These are phyloP conservation scores for Cantharis nigra DNA, from an alignment of 2,888 invertebrate species.

Conservation along the genomic window DNA sequence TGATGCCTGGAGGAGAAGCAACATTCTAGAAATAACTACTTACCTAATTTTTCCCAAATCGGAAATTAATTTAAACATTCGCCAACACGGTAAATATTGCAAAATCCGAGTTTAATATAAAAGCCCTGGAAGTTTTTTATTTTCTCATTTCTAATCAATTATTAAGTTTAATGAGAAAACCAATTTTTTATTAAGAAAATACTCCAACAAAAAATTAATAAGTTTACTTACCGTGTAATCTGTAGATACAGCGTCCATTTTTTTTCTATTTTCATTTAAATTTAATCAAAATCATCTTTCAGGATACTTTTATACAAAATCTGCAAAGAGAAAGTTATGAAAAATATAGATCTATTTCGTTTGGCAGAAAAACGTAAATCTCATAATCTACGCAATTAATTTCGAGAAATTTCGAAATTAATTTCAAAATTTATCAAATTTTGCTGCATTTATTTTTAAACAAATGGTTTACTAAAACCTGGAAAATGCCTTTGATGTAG, in stretches of 20 bases:
- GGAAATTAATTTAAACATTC: not conserved
- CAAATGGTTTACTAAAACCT: not conserved
- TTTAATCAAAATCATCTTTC: conserved; percentile 4
- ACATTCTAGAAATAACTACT: not conserved
- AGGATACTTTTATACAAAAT: not conserved
- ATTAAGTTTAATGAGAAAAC: not conserved
- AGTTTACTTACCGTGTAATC: conserved; percentile 17
- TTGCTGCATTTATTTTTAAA: not conserved
- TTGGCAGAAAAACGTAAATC: not conserved
- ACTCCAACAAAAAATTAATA: not conserved
- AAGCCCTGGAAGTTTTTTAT: not conserved
- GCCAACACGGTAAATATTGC: not conserved
- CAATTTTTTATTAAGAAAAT: not conserved
- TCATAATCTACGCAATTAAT: not conserved
- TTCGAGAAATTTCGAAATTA: not conserved
- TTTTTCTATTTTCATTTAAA: conserved; percentile 5
- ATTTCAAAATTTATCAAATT: not conserved
- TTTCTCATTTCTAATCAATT: not conserved
- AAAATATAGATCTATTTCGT: not conserved
- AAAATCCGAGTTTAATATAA: not conserved
- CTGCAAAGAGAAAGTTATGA: not conserved
- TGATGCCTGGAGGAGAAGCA: not conserved
- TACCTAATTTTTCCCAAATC: not conserved
- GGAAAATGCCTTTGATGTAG: not conserved
- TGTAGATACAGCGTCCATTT: conserved; percentile 17